These are phyloP conservation scores for Drosophila paramelanica DNA, from an alignment of 2,888 invertebrate species.

Conservation along the genomic window DNA sequence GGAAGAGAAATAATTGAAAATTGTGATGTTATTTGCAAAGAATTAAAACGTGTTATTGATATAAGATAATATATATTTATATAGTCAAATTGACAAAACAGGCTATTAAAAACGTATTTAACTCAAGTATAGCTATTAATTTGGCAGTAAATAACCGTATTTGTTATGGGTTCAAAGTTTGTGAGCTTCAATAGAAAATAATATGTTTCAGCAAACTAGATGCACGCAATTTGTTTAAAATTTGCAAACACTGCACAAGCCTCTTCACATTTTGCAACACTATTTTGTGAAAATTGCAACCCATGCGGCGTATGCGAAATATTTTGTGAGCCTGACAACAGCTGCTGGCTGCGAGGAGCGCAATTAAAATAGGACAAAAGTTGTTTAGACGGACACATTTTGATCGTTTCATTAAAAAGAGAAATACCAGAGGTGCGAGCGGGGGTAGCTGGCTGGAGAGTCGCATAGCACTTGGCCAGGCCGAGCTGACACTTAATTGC, in stretches of 20 bases:
- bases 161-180: conserved; percentile 62
- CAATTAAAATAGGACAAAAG: conserved; percentile 64
- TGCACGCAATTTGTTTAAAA: conserved; percentile 59
- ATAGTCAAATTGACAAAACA: no score
- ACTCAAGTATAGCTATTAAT: conserved; percentile 1
- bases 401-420: conserved; percentile 70
- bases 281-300: not conserved
- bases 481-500: conserved; percentile 64
- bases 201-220: conserved; percentile 78
- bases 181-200: conserved; percentile 74
- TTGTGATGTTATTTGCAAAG: no score
- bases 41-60: no score
- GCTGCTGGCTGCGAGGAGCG: conserved; percentile 40
- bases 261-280: conserved; percentile 6
- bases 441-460: not conserved
- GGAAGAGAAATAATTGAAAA: no score
- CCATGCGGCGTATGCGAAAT: conserved; percentile 60
- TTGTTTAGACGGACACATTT: conserved; percentile 46
- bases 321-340: conserved; percentile 40
- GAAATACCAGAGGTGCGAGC: conserved; percentile 7
- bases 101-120: not conserved
- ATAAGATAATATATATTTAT: no score
- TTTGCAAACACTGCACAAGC: conserved; percentile 17
- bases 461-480: conserved; percentile 16
- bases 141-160: conserved; percentile 9